A percentile compares a stretch with the other conserved stretches of the same genome.
phyloP scores from a whole-genome alignment of 2,113 vertebrate genomes.

The Acrocephalus arundinaceus region DNA sequence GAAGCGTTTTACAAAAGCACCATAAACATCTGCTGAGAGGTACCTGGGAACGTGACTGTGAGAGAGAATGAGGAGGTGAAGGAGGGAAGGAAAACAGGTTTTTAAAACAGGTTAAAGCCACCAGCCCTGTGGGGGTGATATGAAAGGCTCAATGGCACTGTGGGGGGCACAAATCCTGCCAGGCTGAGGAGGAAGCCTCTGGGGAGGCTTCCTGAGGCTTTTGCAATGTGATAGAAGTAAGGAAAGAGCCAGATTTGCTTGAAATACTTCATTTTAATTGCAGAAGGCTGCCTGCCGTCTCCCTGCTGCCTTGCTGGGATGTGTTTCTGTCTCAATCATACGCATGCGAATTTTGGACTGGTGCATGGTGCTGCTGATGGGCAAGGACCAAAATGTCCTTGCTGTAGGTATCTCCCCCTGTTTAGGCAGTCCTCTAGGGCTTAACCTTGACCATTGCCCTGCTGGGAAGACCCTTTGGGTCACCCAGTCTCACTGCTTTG shows the following conservation, averaged over 20 bases:
- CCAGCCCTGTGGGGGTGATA: neutral
- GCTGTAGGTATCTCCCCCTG: neutral
- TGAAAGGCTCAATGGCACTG: neutral
- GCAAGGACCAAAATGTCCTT: neutral
- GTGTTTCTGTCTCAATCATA: neutral
- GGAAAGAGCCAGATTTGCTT: neutral
- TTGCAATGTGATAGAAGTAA: neutral
- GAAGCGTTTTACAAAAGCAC: neutral
- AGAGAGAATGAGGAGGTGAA: neutral
- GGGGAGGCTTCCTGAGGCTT: neutral
- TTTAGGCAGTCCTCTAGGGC: neutral
- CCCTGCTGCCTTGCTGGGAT: neutral
- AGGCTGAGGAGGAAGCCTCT: neutral
- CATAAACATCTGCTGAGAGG: conserved; percentile 27
- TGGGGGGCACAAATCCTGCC: neutral
- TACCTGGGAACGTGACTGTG: neutral
- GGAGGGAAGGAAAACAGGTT: neutral
- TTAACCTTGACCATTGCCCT: neutral
- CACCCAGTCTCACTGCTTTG: neutral
- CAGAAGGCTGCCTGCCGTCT: neutral
- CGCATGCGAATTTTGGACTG: neutral
- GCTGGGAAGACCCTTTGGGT: accelerated
- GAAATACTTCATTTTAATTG: conserved; percentile 36
- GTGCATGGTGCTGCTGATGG: neutral
- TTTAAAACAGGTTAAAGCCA: neutral